Evolutionary conservation across 2,888 invertebrate genomes (phyloP).

Genomic region (Diarsia rubi): DNA sequence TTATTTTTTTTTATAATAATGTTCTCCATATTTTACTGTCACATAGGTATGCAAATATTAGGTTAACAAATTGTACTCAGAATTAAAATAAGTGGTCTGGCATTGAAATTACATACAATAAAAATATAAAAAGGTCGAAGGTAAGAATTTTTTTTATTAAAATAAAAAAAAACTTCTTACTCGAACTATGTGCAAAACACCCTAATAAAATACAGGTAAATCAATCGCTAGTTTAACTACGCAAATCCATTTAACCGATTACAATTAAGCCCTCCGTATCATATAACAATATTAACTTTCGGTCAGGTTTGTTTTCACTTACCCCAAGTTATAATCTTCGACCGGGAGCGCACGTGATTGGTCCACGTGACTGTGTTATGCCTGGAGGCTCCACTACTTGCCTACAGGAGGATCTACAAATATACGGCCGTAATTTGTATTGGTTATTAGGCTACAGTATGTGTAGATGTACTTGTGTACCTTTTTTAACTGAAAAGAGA

Average conservation of each 20-base stretch:
- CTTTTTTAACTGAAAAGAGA: background rate
- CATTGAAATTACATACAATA: no score
- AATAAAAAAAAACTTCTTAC: background rate
- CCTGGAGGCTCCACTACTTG: constrained; percentile 7
- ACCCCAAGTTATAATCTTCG: constrained; percentile 35
- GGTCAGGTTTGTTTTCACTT: constrained; percentile 25
- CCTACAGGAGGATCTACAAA: background rate
- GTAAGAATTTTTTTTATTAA: no score
- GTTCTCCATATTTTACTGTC: no score
- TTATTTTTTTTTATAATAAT: no score
- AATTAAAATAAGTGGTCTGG: no score
- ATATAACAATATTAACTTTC: constrained; percentile 27
- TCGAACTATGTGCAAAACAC: background rate
- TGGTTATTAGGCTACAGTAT: background rate
- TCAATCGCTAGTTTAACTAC: background rate
- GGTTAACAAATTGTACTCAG: no score
- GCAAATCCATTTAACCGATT: background rate
- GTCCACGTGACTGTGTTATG: constrained; percentile 17
- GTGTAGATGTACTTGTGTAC: background rate
- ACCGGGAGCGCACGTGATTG: constrained; percentile 28
- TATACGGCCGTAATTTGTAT: background rate
- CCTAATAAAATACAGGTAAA: constrained; percentile 4
- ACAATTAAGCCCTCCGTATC: background rate
- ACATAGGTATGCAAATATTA: no score
- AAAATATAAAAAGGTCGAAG: no score